These are phyloP conservation scores for Drosophila prosaltans DNA, from an alignment of 1,140 invertebrate species.

Conservation along the genomic window DNA sequence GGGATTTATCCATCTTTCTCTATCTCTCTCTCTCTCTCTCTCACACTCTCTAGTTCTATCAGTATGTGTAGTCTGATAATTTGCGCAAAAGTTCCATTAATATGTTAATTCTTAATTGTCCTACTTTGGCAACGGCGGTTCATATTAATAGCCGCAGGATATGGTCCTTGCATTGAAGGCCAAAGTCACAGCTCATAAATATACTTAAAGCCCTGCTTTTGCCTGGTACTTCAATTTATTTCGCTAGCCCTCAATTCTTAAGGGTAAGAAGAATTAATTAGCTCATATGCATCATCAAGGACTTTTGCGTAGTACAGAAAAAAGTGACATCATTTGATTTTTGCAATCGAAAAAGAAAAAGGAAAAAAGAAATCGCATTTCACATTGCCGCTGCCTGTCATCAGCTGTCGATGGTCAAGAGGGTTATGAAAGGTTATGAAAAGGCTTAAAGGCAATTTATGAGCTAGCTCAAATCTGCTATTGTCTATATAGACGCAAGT, in stretches of 20 bases:
- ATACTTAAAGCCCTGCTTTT: slow-evolving; percentile 68
- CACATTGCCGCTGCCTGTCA: neutral
- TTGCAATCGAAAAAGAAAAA: neutral
- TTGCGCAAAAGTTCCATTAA: slow-evolving; percentile 81
- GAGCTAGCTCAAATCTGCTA: slow-evolving; percentile 31
- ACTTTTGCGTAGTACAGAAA: neutral
- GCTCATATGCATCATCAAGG: slow-evolving; percentile 29
- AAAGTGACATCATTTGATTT: slow-evolving; percentile 60
- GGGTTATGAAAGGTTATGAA: slow-evolving; percentile 20
- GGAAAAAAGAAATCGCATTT: neutral
- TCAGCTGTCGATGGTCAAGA: slow-evolving; percentile 17
- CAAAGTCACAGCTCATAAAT: slow-evolving; percentile 69
- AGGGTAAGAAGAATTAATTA: slow-evolving; percentile 61
- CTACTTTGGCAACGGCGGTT: slow-evolving; percentile 49
- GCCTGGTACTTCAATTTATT: slow-evolving; percentile 74
- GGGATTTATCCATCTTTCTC: slow-evolving; percentile 21
- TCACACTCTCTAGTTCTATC: neutral
- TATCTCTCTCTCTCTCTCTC: slow-evolving; percentile 2
- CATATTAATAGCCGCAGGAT: slow-evolving; percentile 67
- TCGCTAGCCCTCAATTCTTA: neutral
- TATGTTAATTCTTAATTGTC: slow-evolving; percentile 81
- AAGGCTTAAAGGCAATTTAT: slow-evolving; percentile 8
- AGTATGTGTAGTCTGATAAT: slow-evolving; percentile 57
- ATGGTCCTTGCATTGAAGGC: slow-evolving; percentile 38
- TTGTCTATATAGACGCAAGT: slow-evolving; percentile 20